Evolutionary conservation across 2,797 vertebrate species (phyloP).

Genomic region (Rhinogobio ventralis): DNA sequence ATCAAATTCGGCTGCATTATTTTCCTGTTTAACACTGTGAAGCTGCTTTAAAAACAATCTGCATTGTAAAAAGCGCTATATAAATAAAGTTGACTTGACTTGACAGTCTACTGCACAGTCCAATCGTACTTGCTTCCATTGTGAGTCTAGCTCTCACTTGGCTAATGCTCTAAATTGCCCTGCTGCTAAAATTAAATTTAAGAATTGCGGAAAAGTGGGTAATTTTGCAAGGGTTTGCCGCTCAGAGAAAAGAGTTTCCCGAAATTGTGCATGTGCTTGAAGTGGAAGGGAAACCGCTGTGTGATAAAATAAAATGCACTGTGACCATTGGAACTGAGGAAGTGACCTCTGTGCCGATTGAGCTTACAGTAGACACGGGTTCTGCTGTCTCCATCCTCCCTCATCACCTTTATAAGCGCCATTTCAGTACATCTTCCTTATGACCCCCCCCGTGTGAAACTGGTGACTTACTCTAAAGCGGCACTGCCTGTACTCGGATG

Average conservation of each 20-base stretch:
- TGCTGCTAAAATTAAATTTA: background rate
- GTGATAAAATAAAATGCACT: background rate
- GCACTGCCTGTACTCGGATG: too few relatives aligned
- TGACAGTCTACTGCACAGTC: background rate
- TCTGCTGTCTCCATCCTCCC: background rate
- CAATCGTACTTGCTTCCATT: background rate
- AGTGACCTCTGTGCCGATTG: background rate
- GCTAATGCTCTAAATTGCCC: slow-evolving; percentile 11
- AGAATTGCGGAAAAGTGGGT: background rate
- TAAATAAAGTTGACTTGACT: too few relatives aligned
- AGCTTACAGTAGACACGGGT: background rate
- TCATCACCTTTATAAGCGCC: too few relatives aligned
- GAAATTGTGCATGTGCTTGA: background rate
- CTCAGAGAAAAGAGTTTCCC: background rate
- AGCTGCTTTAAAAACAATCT: too few relatives aligned
- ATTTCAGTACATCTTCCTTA: too few relatives aligned
- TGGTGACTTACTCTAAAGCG: background rate
- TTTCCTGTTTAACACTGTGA: too few relatives aligned
- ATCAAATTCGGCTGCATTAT: too few relatives aligned
- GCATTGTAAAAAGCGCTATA: too few relatives aligned
- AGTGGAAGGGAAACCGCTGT: background rate
- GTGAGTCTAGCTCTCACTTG: background rate
- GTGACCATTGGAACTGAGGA: background rate
- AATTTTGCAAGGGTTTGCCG: background rate
- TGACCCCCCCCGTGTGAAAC: too few relatives aligned